Evolutionary conservation across 2,113 vertebrate genomes (phyloP), one percentile per base, ranked within the genome.

Genomic region (Eudyptes chrysolophus): DNA sequence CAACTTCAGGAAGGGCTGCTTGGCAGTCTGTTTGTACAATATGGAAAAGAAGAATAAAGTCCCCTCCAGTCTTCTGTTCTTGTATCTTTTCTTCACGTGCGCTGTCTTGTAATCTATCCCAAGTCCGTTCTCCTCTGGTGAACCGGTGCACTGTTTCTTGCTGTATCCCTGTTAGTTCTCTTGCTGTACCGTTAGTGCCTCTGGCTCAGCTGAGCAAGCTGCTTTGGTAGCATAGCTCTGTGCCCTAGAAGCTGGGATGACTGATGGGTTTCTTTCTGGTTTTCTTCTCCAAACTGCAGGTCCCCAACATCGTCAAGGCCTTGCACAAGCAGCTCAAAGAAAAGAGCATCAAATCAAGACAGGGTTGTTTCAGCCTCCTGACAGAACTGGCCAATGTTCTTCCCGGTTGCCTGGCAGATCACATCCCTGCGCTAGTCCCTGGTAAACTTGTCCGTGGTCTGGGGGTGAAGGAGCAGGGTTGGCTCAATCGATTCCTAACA

Each of bases 241-340:
- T 38, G 38, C 61, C 27, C 20, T 34, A 29, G 34, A 24, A 66
- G 42, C 68, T n/a, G 36, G 22, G 15, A 14, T 75, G 36, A 30
- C 36, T 27, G 22, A 42, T 32, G 26, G 46, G 55, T 71, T 24
- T 52, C 48, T 64, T 84, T 84, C 61, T 77, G 17, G 5, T 44
- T 64, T 84, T 38, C 46, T 79, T 84, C 60, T 83, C 87, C 34
- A 58, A 77, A 72, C 71, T 92, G 62, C 96, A 99, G 99, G 99
- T 99, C 61, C 98, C 99, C 4, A 97, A 66, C 30, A 98, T 99
- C 16, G 91, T 99, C 82, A 99, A 99, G 94, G 99, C 99, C 88
- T 97, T 99, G 76, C 99, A 99, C 96, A 98, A 98, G 85, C 99
- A 99, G 94, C 98, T 99, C 40, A 99, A 98, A 94, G 99, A 99